phyloP scores from a whole-genome alignment of 2,113 vertebrate species.

The Chionis minor region DNA sequence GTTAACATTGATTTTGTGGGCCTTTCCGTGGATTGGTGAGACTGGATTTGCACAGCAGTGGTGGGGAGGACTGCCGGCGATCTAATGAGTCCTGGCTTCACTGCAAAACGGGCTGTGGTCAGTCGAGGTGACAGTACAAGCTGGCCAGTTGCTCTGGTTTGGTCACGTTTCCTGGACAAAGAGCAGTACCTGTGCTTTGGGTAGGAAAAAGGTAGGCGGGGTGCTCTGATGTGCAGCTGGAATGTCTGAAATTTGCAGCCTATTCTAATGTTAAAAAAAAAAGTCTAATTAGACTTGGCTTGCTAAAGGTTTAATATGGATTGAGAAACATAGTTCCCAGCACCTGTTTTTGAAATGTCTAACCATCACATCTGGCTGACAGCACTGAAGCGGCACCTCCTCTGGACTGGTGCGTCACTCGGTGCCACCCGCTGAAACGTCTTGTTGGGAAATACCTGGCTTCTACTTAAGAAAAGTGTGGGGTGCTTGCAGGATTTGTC shows the following conservation, averaged over 20 bases:
- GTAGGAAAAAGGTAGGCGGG: not conserved
- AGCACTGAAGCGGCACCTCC: not conserved
- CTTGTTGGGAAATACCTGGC: rapidly evolving
- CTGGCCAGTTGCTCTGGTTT: rapidly evolving
- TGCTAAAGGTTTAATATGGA: not conserved
- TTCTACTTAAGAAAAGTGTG: rapidly evolving
- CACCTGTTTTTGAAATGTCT: not conserved
- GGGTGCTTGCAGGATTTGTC: not conserved
- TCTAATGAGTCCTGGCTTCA: too few species aligned
- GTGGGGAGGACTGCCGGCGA: not conserved
- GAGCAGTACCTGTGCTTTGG: rapidly evolving
- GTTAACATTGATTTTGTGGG: not conserved
- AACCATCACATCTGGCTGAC: not conserved
- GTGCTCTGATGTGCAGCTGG: not conserved
- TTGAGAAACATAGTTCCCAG: not conserved
- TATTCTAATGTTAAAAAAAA: not conserved
- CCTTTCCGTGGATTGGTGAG: not conserved
- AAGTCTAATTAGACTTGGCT: not conserved
- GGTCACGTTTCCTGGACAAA: not conserved
- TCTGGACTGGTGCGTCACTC: not conserved
- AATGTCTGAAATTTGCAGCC: not conserved
- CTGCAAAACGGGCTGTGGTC: not conserved
- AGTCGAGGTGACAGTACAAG: rapidly evolving
- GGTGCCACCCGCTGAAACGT: rapidly evolving
- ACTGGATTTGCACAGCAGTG: not conserved